Conservation (phyloP, 2,888 invertebrate genomes). For the Idaea straminata region DNA sequence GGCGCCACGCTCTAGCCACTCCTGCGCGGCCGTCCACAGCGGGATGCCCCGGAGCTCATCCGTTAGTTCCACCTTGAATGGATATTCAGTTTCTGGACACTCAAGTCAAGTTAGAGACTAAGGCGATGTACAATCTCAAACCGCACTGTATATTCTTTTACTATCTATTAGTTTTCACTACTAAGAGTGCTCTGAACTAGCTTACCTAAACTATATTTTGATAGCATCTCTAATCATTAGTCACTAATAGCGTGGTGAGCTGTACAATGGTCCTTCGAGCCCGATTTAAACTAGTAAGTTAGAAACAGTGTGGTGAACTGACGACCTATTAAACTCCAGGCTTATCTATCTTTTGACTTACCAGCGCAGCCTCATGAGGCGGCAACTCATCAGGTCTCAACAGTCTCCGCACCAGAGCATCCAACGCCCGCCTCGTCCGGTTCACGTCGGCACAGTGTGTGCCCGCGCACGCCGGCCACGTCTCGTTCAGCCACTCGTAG, state of each 20-base stretch:
- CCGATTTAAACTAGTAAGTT: too few relatives aligned
- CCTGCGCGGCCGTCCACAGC: constrained; percentile 55
- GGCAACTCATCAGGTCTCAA: constrained; percentile 83
- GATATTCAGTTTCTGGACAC: neutral
- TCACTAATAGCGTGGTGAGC: too few relatives aligned
- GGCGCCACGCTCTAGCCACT: constrained; percentile 85
- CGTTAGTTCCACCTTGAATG: neutral
- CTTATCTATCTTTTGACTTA: neutral
- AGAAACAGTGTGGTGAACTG: too few relatives aligned
- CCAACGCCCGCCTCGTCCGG: constrained; percentile 79
- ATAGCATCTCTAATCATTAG: too few relatives aligned
- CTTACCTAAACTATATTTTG: too few relatives aligned
- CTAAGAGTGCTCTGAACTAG: too few relatives aligned
- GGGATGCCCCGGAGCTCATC: neutral
- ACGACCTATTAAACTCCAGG: too few relatives aligned
- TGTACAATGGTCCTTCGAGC: too few relatives aligned
- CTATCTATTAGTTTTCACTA: too few relatives aligned
- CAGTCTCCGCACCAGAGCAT: constrained; percentile 85
- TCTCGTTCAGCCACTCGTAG: constrained; percentile 92
- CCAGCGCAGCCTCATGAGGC: constrained; percentile 19
- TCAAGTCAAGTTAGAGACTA: too few relatives aligned
- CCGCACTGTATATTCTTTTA: too few relatives aligned
- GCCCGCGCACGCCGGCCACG: constrained; percentile 82
- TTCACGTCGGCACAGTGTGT: constrained; percentile 40
- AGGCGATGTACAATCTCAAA: too few relatives aligned